These are phyloP conservation scores for Oryzias celebensis DNA, from an alignment of 2,113 vertebrate species.

Conservation along the genomic window DNA sequence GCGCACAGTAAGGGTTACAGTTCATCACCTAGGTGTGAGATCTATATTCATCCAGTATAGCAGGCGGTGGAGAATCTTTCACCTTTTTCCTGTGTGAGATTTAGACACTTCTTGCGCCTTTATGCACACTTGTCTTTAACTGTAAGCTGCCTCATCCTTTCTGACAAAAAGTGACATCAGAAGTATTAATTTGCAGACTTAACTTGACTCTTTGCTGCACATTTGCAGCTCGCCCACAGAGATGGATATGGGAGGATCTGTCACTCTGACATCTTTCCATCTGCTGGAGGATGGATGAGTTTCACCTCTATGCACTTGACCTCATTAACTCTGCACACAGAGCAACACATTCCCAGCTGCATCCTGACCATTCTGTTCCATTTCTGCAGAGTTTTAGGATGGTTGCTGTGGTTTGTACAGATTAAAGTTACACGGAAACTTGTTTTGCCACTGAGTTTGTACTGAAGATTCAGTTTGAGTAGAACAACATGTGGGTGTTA, in stretches of 20 bases:
- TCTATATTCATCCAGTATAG: neutral
- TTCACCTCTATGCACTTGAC: constrained; percentile 53
- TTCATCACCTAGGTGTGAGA: neutral
- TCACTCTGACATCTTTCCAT: constrained; percentile 33
- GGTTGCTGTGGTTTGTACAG: constrained; percentile 23
- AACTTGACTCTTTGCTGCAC: neutral
- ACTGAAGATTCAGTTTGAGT: constrained; percentile 18
- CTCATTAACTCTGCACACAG: constrained; percentile 32
- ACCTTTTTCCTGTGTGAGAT: constrained; percentile 35
- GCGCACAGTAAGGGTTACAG: neutral
- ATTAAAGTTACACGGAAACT: constrained; percentile 19
- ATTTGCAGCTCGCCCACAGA: constrained; percentile 15
- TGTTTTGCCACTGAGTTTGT: constrained; percentile 12
- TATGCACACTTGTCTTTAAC: constrained; percentile 2
- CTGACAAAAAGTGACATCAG: neutral
- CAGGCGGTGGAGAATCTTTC: constrained; percentile 42
- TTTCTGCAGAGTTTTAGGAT: constrained; percentile 3
- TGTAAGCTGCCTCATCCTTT: constrained; percentile 13
- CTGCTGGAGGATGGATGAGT: constrained; percentile 46
- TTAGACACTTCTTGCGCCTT: constrained; percentile 8
- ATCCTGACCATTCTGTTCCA: constrained; percentile 26
- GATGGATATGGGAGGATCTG: constrained; percentile 11
- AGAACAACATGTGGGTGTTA: constrained; percentile 48
- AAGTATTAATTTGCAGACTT: constrained; percentile 13
- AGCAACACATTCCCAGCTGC: constrained; percentile 39